A percentile compares a stretch with the other conserved stretches of the same genome.
Conservation (phyloP, 35 echinoderm and acorn worm genomes). For the Lytechinus variegatus region DNA sequence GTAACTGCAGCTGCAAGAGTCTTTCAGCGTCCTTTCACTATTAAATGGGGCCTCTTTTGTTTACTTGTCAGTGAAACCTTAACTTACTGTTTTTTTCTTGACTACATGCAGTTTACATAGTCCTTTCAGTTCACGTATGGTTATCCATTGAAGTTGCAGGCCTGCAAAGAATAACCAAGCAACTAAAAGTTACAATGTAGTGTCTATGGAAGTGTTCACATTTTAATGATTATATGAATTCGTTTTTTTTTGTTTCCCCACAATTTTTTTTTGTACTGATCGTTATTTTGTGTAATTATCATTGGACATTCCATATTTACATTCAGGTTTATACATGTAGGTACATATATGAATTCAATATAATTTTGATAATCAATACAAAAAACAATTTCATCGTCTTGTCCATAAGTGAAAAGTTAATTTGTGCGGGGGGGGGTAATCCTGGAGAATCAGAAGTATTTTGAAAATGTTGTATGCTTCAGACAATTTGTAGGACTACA, state of each 20-base stretch:
- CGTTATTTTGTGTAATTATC: no score
- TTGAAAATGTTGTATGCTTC: no score
- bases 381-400: no score
- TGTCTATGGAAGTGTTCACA: background rate
- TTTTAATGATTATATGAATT: background rate
- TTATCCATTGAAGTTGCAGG: background rate
- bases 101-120: background rate
- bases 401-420: no score
- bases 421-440: no score
- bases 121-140: background rate
- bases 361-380: no score
- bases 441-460: no score
- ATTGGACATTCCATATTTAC: no score
- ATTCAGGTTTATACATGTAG: no score
- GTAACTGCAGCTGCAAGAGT: background rate
- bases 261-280: no score
- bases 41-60: constrained; percentile 16
- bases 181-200: background rate
- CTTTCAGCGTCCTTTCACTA: constrained; percentile 13
- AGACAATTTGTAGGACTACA: no score
- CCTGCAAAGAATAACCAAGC: background rate
- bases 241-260: background rate
- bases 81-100: background rate
- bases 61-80: constrained; percentile 23
- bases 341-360: no score